Conservation (phyloP, 2,797 vertebrate species). For the Orientallactaga sibirica region DNA sequence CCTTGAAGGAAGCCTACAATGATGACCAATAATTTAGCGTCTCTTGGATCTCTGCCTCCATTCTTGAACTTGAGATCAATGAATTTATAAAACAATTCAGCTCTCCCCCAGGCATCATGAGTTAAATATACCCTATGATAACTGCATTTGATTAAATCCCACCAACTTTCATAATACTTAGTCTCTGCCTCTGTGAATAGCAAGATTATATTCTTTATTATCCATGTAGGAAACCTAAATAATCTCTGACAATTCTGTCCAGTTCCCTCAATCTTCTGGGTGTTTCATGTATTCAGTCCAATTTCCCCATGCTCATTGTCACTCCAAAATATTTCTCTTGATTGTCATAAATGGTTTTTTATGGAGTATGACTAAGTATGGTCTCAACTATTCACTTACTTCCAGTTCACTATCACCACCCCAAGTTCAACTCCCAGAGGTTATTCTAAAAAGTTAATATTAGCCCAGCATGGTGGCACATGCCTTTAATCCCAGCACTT, state of each 20-base stretch:
- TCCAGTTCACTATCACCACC: neutral
- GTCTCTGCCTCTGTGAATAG: neutral
- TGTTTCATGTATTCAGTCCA: neutral
- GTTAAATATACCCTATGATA: neutral
- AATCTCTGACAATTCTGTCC: constrained; percentile 6
- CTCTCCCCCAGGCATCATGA: neutral
- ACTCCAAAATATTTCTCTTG: constrained; percentile 2
- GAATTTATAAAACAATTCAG: constrained; percentile 3
- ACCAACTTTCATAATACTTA: neutral
- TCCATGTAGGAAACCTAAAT: constrained; percentile 28
- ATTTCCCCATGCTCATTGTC: neutral
- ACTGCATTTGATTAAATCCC: neutral
- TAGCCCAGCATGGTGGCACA: too few species aligned
- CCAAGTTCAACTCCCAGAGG: constrained; percentile 9
- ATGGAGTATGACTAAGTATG: neutral
- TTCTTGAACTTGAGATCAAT: constrained; percentile 25
- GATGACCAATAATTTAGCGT: constrained; percentile 23
- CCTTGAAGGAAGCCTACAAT: constrained; percentile 1
- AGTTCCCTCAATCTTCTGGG: constrained; percentile 19
- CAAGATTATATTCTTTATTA: neutral
- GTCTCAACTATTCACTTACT: neutral
- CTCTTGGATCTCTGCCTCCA: neutral
- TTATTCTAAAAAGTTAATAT: neutral
- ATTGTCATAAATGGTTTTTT: constrained; percentile 2
- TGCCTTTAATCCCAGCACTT: too few species aligned